Evolutionary conservation across 2,888 invertebrate genomes (phyloP).

Genomic region (Conomelus anceps): DNA sequence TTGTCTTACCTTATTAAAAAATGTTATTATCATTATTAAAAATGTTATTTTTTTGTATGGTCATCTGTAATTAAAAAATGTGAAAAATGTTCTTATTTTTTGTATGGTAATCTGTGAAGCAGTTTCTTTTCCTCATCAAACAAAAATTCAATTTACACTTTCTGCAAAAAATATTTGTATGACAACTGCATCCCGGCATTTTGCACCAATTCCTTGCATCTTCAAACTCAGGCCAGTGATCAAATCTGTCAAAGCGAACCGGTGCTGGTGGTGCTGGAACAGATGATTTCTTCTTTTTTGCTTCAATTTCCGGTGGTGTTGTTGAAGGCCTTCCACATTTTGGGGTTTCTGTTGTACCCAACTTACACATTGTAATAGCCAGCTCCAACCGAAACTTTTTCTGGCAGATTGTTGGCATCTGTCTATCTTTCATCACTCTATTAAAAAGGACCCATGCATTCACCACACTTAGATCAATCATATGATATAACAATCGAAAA

Average conservation of each 20-base stretch:
- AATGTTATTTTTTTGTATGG: not conserved
- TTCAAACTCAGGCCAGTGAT: not conserved
- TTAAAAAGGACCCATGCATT: constrained; percentile 34
- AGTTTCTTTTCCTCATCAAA: constrained; percentile 15
- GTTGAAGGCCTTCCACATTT: not conserved
- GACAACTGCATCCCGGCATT: not conserved
- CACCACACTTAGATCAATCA: constrained; percentile 30
- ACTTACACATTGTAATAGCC: not conserved
- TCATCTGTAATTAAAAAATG: not conserved
- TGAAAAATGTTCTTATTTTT: not conserved
- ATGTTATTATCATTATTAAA: too few species aligned
- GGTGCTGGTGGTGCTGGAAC: not conserved
- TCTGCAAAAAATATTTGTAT: not conserved
- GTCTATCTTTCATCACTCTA: constrained; percentile 22
- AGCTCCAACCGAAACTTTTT: not conserved
- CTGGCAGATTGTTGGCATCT: not conserved
- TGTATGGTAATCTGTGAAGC: not conserved
- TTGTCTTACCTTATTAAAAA: too few species aligned
- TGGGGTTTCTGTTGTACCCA: not conserved
- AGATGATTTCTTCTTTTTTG: not conserved
- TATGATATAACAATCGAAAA: constrained; percentile 34
- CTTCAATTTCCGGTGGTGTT: not conserved
- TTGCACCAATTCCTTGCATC: not conserved
- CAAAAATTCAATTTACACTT: not conserved
- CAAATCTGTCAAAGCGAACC: not conserved